Evolutionary conservation across 2,888 invertebrate genomes (phyloP), one percentile per base, ranked within the genome.

Genomic region (Cephus runcator): DNA sequence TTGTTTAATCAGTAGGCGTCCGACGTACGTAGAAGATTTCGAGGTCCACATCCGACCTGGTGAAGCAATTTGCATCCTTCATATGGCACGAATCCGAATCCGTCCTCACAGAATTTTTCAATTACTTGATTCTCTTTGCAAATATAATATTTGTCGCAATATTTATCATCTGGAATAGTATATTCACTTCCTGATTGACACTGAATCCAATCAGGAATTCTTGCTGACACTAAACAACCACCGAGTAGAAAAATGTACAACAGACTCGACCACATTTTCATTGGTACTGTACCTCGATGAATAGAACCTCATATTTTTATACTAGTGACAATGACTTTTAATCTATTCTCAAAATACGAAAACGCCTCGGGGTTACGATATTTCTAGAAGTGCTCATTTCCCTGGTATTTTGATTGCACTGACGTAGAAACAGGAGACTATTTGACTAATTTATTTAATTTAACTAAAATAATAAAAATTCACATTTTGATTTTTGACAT

Each of bases 121-220:
- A 79, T 80, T 15, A 83, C 69, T 12, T 77, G 73, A 15, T 85
- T 85, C 23, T 83, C 76, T 12, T 83, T 80, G 76, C 87, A 87
- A 12, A 81, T 76, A 79, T 83, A 86, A 76, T 81, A 87, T 31
- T 83, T 82, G 73, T 87, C 87, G 76, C 87, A 87, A 77, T 81
- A 86, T 35, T 76, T 77, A 9, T 79, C 77, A 74, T 87, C 85
- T 31, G 81, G 79, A 4, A 84, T 69, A 1, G 81, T 75, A 79
- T 87, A 87, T 33, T 76, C 77, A 2, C 82, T 80, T n/a, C 82
- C 79, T 35, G 34, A 4, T 3, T 36, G 74, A n/a, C 74, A 74
- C 11, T 35, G 74, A 30, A 36, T 34, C 74, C 74, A 74, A 23
- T 74, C 34, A 23, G 36, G 35, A 30, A 74, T 36, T 34, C 4